phyloP scores from a whole-genome alignment of 2,888 invertebrate genomes.

The Cordylochernes scorpioides region DNA sequence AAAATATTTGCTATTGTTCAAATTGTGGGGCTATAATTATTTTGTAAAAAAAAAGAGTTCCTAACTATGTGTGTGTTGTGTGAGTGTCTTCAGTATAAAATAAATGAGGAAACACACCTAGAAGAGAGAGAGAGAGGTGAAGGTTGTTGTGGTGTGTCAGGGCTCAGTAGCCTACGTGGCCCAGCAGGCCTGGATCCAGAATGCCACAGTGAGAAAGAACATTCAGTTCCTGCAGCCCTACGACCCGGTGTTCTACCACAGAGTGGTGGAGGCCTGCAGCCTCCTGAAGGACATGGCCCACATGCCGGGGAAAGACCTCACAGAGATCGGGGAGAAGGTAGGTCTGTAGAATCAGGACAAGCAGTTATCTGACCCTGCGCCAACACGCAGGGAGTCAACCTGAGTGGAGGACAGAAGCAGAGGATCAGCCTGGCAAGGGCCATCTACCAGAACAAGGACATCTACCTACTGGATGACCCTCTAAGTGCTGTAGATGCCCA shows the following conservation, averaged over 20 bases:
- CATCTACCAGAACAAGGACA: slow-evolving; percentile 58
- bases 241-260: slow-evolving; percentile 25
- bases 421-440: slow-evolving; percentile 71
- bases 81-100: too few species aligned
- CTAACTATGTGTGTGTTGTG: too few species aligned
- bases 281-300: slow-evolving; percentile 27
- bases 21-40: too few species aligned
- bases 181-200: slow-evolving; percentile 95
- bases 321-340: slow-evolving; percentile 31
- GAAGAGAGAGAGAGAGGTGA: too few species aligned
- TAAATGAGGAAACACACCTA: too few species aligned
- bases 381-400: slow-evolving; percentile 42
- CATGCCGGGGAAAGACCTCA: slow-evolving; percentile 28
- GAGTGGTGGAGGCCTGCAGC: slow-evolving; percentile 23
- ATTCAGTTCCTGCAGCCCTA: slow-evolving; percentile 57
- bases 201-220: slow-evolving; percentile 70
- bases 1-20: too few species aligned
- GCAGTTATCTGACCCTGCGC: too few species aligned
- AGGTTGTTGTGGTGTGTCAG: too few species aligned
- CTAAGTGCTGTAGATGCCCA: slow-evolving; percentile 82
- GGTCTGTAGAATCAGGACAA: too few species aligned
- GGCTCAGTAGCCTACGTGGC: slow-evolving; percentile 58
- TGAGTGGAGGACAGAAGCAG: slow-evolving; percentile 84
- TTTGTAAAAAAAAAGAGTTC: too few species aligned
- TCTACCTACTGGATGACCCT: slow-evolving; percentile 85